Conservation (phyloP, 2,797 vertebrate genomes). For the Lagorchestes hirsutus region DNA sequence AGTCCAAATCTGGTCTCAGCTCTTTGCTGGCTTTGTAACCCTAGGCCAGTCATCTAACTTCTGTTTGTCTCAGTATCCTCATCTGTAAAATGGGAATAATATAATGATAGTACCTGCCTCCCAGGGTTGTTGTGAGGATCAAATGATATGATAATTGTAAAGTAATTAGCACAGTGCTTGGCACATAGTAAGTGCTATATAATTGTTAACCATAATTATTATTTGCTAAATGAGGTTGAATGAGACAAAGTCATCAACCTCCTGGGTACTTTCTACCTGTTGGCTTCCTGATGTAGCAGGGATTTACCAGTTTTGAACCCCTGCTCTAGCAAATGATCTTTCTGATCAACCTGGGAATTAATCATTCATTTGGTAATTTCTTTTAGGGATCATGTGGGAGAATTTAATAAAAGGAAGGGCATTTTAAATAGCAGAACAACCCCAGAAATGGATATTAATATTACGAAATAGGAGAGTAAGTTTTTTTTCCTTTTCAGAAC, state of each 20-base stretch:
- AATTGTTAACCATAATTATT: background rate
- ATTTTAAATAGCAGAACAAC: background rate
- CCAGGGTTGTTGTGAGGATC: background rate
- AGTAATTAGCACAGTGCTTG: background rate
- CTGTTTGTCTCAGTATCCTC: background rate
- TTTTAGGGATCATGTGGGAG: background rate
- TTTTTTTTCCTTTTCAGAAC: background rate
- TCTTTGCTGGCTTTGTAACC: background rate
- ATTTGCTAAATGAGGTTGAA: background rate
- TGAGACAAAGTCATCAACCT: background rate
- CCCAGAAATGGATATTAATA: background rate
- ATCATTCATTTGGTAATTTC: background rate
- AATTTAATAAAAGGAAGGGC: background rate
- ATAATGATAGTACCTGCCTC: background rate
- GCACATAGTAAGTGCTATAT: background rate
- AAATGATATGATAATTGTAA: background rate
- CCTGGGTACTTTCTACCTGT: background rate
- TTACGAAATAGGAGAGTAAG: background rate
- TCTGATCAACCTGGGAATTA: background rate
- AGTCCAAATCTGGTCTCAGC: background rate
- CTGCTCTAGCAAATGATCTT: background rate
- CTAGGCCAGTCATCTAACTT: background rate
- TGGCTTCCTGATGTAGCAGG: background rate
- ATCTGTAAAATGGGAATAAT: background rate
- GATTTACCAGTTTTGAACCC: background rate